These are phyloP conservation scores for Sternotherus odoratus DNA, from an alignment of 2,797 vertebrate genomes.

Conservation along the genomic window DNA sequence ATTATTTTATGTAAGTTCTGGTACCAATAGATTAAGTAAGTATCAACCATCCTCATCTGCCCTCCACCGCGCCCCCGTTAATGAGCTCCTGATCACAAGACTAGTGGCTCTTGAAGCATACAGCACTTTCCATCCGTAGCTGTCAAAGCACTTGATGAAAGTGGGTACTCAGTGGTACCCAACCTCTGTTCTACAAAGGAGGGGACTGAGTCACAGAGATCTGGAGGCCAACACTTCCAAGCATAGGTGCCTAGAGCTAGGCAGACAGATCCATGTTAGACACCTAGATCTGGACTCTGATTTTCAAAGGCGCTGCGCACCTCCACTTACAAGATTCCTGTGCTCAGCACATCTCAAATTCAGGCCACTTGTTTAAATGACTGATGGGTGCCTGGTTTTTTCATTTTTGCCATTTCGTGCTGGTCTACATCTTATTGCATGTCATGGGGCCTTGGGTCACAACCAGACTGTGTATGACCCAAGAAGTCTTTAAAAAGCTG, in stretches of 20 bases:
- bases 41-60: background rate
- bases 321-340: background rate
- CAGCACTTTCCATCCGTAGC: accelerated
- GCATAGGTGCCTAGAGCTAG: accelerated
- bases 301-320: background rate
- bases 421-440: accelerated
- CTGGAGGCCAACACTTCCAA: background rate
- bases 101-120: accelerated
- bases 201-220: accelerated
- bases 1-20: background rate
- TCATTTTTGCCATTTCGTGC: background rate
- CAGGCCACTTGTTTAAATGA: background rate
- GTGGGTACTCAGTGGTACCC: no score
- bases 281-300: background rate
- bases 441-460: background rate
- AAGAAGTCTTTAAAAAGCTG: background rate
- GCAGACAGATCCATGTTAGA: accelerated
- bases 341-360: background rate
- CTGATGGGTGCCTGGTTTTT: background rate
- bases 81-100: accelerated
- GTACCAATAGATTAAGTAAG: accelerated
- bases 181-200: accelerated
- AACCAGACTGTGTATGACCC: accelerated
- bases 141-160: background rate
- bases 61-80: accelerated